Evolutionary conservation across 2,113 vertebrate species (phyloP), one percentile per base, ranked within the genome.

Genomic region (Xenopus tropicalis): DNA sequence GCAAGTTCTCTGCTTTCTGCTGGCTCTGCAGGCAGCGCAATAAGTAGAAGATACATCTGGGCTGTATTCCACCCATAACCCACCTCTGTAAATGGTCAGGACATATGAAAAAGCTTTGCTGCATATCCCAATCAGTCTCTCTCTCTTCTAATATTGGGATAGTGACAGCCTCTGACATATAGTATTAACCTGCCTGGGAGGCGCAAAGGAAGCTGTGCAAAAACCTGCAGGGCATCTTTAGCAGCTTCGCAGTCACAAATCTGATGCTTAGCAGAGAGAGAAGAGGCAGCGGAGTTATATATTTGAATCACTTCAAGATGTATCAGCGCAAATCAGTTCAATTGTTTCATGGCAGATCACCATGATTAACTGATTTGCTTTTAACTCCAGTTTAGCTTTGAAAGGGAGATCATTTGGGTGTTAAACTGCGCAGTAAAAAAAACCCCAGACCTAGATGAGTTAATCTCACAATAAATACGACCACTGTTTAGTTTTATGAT

Each of bases 11-110:
- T 62, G 66, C 25, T 20, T 68, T 57, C 44, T 75, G 72, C 72
- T 75, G 72, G 69, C 57, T 69, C 43, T 19, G 56, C 66, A 61
- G 43, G 56, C 66, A 61, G 43, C 42, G 25, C 57, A 52, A 43
- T 29, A 25, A 52, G 24, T 9, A 16, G 56, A 66, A 75, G 72
- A 75, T 75, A 67, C 59, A 37, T 68, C 44, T 29, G 44, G 66
- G 61, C 25, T 69, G n/a, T 54, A 56, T 46, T 46, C 44, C 43
- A 43, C 20, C 20, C 44, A 22, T 42, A 51, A 44, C 54, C 63
- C 22, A 11, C 10, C 64, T 61, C 17, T 48, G 64, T 58, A 68
- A 67, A 29, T 17, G n/a, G 57, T 23, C 72, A 52, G 43, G 46
- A 62, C 58, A 42, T 69, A 46, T 54, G n/a, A n/a, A 75, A 54